Conservation (phyloP, 2,113 vertebrate genomes). For the Tauraco erythrolophus region DNA sequence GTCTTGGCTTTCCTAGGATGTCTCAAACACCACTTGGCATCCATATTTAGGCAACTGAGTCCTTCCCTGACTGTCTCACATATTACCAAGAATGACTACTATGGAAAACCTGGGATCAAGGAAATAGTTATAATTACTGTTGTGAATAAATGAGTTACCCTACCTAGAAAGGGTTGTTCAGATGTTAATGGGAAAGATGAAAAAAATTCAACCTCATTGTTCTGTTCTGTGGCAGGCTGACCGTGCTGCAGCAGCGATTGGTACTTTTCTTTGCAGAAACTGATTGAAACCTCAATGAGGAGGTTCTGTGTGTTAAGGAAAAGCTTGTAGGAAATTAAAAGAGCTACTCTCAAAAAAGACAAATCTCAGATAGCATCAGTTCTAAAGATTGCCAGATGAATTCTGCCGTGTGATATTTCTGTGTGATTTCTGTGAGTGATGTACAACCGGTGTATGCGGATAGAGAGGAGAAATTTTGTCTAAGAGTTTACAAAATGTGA, state of each 20-base stretch:
- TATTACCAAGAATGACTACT: not conserved
- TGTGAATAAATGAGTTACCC: not conserved
- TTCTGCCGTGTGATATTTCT: not conserved
- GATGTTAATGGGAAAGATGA: not conserved
- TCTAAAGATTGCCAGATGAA: not conserved
- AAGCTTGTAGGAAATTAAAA: constrained; percentile 19
- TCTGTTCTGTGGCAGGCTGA: not conserved
- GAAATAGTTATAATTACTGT: not conserved
- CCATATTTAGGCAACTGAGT: not conserved
- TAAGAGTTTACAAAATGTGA: not conserved
- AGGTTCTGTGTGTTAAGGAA: not conserved
- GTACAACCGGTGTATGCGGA: not conserved
- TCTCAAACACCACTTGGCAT: not conserved
- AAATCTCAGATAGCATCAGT: not conserved
- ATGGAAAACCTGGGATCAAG: not conserved
- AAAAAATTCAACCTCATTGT: not conserved
- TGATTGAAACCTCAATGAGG: not conserved
- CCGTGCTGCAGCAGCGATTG: not conserved
- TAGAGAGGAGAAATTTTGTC: not conserved
- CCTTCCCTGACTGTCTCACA: not conserved
- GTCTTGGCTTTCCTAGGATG: not conserved
- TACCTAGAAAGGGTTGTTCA: not conserved
- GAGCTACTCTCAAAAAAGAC: not conserved
- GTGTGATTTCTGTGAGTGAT: not conserved
- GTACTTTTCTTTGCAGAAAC: not conserved